Evolutionary conservation across 2,113 vertebrate species (phyloP), one percentile per base, ranked within the genome.

Genomic region (Nothocercus nigrocapillus): DNA sequence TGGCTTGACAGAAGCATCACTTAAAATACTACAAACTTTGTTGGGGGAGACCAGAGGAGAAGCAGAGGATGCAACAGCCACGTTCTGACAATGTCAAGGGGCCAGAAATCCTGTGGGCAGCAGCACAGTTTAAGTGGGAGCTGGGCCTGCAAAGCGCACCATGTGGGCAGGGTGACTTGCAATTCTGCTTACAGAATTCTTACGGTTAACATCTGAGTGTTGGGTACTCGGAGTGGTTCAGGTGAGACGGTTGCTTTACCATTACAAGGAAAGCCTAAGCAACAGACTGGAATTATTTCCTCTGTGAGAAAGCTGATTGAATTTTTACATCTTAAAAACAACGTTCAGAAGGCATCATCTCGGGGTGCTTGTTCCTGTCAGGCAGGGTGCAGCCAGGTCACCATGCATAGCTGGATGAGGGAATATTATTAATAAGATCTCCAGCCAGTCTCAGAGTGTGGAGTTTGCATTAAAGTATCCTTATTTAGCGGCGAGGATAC

Each of bases 71-170:
- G 56, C 47, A 83, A 53, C 20, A 13, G 40, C 45, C 18, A 2
- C 2, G 10, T 36, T 61, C 53, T 49, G 59, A 63, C 15, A 49
- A 13, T 66, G 38, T 68, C 47, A 40, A 17, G 56, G 17, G 72
- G 38, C 59, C 70, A 47, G 70, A 73, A 82, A 28, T 24, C 42
- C 47, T 59, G 21, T 24, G 14, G 32, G 27, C 67, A 24, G 2
- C 53, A 40, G 54, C 2, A 0, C 4, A 25, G 56, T 18, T 49
- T 7, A 27, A 61, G 36, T 0, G 2, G 2, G n/a, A 27, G 4
- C 47, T 30, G 45, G 13, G 38, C 56, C 40, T 21, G 58, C 59
- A 21, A 18, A 70, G 68, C 34, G 17, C 8, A 4, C 20, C 1
- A 0, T 1, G 14, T 32, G n/a, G 59, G 63, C 34, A 42, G 47